These are phyloP conservation scores for Chaetodon trifascialis DNA, from an alignment of 2,113 vertebrate genomes.

Conservation along the genomic window DNA sequence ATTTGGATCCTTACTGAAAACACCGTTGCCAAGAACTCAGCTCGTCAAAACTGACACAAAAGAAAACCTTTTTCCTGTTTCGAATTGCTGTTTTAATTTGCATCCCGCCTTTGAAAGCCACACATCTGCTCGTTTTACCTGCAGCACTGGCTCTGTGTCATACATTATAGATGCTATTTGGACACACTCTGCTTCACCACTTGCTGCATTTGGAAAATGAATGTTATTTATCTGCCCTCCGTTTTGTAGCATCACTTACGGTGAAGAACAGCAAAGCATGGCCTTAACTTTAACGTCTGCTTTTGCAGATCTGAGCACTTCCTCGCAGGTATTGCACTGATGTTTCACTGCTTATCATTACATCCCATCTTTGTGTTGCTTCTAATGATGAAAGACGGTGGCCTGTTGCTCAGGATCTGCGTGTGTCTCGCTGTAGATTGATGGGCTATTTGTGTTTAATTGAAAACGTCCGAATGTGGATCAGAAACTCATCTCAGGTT, in stretches of 20 bases:
- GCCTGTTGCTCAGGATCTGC: not conserved
- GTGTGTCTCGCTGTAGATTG: no score
- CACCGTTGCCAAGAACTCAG: not conserved
- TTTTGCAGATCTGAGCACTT: not conserved
- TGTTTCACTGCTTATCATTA: not conserved
- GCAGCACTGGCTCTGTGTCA: not conserved
- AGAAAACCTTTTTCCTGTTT: not conserved
- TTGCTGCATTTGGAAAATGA: constrained; percentile 14
- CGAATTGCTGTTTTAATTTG: constrained; percentile 9
- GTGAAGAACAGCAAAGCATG: no score
- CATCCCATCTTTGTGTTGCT: not conserved
- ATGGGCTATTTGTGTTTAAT: not conserved
- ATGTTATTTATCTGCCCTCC: constrained; percentile 21
- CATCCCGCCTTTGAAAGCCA: not conserved
- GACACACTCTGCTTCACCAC: constrained; percentile 4
- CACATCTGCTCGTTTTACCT: constrained; percentile 26
- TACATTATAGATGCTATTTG: not conserved
- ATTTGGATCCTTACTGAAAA: not conserved
- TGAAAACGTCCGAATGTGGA: not conserved
- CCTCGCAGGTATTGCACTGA: not conserved
- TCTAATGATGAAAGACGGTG: not conserved
- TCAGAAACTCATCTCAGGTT: not conserved
- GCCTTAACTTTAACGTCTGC: not conserved
- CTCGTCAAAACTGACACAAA: not conserved
- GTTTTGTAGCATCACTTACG: constrained; percentile 17